Evolutionary conservation across 2,888 invertebrate species (phyloP).

Genomic region (Timema cristinae): DNA sequence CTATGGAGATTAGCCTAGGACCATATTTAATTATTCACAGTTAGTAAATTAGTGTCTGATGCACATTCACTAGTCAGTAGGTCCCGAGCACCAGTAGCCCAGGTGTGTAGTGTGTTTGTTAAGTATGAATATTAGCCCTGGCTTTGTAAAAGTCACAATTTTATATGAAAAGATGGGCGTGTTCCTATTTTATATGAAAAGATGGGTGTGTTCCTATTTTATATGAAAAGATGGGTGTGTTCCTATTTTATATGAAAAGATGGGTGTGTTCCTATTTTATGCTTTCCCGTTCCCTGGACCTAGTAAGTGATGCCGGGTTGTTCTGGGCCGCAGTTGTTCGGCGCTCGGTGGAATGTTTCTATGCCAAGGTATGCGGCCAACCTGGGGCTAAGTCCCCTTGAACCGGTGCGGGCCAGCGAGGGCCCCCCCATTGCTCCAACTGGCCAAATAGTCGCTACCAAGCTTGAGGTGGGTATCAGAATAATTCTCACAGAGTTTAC

Average conservation of each 20-base stretch:
- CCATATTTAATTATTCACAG: too few relatives aligned
- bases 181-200: neutral
- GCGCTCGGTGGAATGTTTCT: slow-evolving; percentile 73
- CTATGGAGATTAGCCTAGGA: too few relatives aligned
- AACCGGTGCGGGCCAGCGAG: slow-evolving; percentile 53
- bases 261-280: neutral
- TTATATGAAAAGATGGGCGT: neutral
- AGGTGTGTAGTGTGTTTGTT: too few relatives aligned
- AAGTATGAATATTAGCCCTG: too few relatives aligned
- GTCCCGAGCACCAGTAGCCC: too few relatives aligned
- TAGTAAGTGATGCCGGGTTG: slow-evolving; percentile 16
- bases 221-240: too few relatives aligned
- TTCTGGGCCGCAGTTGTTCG: slow-evolving; percentile 61
- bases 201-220: neutral
- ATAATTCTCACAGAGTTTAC: neutral
- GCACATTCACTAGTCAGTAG: too few relatives aligned
- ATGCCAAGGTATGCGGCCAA: slow-evolving; percentile 87
- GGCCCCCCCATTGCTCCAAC: slow-evolving; percentile 5
- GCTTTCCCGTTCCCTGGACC: neutral
- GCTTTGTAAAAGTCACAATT: too few relatives aligned
- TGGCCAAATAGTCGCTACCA: neutral
- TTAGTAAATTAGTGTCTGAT: too few relatives aligned
- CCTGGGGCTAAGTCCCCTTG: slow-evolving; percentile 70
- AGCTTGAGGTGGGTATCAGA: slow-evolving; percentile 9
- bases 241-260: neutral